Conservation (phyloP, 1,140 invertebrate species). For the Eumaeus atala region DNA sequence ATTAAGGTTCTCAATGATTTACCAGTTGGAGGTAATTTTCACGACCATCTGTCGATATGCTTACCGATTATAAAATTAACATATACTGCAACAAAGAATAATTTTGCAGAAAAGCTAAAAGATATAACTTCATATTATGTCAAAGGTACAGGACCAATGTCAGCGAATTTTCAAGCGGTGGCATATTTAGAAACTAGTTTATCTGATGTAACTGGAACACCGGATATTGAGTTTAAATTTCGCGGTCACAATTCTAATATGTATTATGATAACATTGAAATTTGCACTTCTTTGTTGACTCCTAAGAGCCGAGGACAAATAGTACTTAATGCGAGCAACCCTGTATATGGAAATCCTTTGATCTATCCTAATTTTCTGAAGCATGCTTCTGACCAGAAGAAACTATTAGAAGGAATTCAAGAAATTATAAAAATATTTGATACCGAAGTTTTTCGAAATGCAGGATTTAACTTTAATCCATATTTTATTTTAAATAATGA, state of each 20-base stretch:
- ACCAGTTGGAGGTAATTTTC: conserved; percentile 84
- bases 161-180: conserved; percentile 77
- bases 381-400: conserved; percentile 81
- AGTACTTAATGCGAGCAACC: conserved; percentile 80
- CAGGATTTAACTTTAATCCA: conserved; percentile 62
- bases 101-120: conserved; percentile 66
- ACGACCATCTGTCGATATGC: conserved; percentile 76
- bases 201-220: conserved; percentile 72
- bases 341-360: conserved; percentile 79
- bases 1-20: conserved; percentile 76
- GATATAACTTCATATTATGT: conserved; percentile 73
- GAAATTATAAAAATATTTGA: conserved; percentile 72
- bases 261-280: conserved; percentile 76
- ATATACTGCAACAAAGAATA: conserved; percentile 73
- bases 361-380: conserved; percentile 89
- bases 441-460: conserved; percentile 69
- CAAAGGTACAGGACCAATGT: conserved; percentile 73
- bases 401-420: conserved; percentile 80
- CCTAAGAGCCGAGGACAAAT: conserved; percentile 83
- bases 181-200: conserved; percentile 77
- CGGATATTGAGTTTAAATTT: conserved; percentile 76
- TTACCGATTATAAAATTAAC: conserved; percentile 74
- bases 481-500: conserved; percentile 65
- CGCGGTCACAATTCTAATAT: conserved; percentile 75
- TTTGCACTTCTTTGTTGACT: conserved; percentile 80